Conservation (phyloP, 2,888 invertebrate species). For the Pachydiplax longipennis region DNA sequence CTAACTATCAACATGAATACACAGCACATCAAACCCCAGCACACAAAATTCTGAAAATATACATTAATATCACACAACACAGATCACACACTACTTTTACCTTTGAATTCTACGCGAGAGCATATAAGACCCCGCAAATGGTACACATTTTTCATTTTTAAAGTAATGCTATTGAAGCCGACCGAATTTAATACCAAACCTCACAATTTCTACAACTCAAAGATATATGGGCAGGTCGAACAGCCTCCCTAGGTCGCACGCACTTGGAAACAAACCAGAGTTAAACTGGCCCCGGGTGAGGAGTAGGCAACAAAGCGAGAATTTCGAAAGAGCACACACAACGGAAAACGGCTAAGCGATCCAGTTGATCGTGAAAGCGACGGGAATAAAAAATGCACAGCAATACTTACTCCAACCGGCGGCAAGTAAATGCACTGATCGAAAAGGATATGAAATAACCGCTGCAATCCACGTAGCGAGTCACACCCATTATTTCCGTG, state of each 20-base stretch:
- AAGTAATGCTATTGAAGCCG: not conserved
- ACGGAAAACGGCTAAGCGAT: not conserved
- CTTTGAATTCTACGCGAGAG: not conserved
- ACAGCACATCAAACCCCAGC: not conserved
- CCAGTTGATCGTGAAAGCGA: not conserved
- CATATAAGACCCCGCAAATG: not conserved
- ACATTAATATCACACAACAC: not conserved
- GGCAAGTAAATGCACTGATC: not conserved
- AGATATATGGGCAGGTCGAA: too few relatives aligned
- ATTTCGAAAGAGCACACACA: not conserved
- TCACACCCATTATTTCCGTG: slow-evolving; percentile 8
- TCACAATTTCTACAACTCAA: too few relatives aligned
- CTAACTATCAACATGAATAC: slow-evolving; percentile 38
- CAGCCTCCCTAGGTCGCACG: not conserved
- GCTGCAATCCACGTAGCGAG: not conserved
- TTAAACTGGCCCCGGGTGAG: not conserved
- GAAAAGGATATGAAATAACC: not conserved
- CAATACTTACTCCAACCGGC: slow-evolving; percentile 17
- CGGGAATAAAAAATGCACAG: not conserved
- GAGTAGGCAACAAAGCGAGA: not conserved
- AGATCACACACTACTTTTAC: not conserved
- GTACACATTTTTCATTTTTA: not conserved
- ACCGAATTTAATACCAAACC: not conserved
- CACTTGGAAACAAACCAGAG: not conserved
- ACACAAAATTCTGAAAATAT: slow-evolving; percentile 4